phyloP scores from a whole-genome alignment of 2,888 invertebrate genomes.

The Metalampra italica region DNA sequence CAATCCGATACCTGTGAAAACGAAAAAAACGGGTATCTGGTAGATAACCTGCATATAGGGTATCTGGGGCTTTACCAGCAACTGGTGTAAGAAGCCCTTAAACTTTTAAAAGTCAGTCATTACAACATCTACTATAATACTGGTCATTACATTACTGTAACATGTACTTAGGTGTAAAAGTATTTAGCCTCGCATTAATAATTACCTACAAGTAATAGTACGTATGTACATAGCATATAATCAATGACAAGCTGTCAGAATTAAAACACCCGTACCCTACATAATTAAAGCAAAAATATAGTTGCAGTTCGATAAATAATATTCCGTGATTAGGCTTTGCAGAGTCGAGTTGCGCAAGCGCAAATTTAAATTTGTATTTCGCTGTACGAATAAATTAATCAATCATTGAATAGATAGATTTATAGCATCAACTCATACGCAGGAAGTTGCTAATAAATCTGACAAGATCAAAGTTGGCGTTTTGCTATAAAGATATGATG shows the following conservation, averaged over 20 bases:
- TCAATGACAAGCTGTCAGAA: conserved; percentile 11
- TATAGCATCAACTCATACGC: not conserved
- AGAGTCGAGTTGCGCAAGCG: not conserved
- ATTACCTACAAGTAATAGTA: not conserved
- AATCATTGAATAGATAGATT: conserved; percentile 2
- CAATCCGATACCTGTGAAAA: too few species aligned
- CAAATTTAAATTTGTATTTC: not conserved
- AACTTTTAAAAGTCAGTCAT: too few species aligned
- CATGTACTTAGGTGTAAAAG: not conserved
- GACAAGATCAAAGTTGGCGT: not conserved
- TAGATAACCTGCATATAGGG: too few species aligned
- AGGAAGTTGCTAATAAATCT: conserved; percentile 9
- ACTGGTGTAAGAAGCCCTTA: too few species aligned
- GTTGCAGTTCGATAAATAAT: not conserved
- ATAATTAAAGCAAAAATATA: not conserved
- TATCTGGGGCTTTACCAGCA: too few species aligned
- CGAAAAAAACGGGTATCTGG: too few species aligned
- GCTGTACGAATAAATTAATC: conserved; percentile 8
- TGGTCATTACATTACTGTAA: too few species aligned
- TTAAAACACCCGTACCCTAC: conserved; percentile 9
- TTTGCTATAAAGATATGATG: too few species aligned
- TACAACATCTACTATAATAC: too few species aligned
- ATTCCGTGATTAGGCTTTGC: not conserved
- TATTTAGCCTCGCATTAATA: not conserved
- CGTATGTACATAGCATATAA: conserved; percentile 1